Evolutionary conservation across 2,888 invertebrate genomes (phyloP).

Genomic region (Pollenia griseotomentosa): DNA sequence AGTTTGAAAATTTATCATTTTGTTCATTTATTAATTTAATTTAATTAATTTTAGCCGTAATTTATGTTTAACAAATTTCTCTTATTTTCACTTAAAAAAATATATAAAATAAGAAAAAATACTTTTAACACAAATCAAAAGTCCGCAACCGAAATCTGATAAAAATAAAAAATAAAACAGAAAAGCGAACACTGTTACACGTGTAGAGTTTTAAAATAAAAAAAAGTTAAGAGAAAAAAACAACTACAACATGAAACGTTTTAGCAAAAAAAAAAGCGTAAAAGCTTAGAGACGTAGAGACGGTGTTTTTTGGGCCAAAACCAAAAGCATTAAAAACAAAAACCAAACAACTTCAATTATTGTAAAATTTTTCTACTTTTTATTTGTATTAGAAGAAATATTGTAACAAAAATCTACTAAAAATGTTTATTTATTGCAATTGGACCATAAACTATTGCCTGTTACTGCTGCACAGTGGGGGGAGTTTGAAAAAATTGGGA

Average conservation of each 20-base stretch:
- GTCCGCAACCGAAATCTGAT: constrained; percentile 14
- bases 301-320: constrained; percentile 3
- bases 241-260: constrained; percentile 29
- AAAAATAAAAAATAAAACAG: background rate
- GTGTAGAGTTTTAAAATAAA: constrained; percentile 33
- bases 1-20: constrained; percentile 35
- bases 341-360: constrained; percentile 38
- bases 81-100: constrained; percentile 23
- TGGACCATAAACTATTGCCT: constrained; percentile 68
- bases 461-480: too few relatives aligned
- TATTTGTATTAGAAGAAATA: background rate
- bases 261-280: constrained; percentile 18
- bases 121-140: background rate
- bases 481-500: too few relatives aligned
- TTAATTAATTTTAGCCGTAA: background rate
- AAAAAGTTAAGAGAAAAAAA: background rate
- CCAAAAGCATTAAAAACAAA: constrained; percentile 16
- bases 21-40: constrained; percentile 3
- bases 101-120: constrained; percentile 11
- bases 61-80: constrained; percentile 50
- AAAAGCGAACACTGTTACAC: constrained; percentile 46
- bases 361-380: constrained; percentile 3
- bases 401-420: constrained; percentile 8
- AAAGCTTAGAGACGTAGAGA: background rate
- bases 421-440: constrained; percentile 58